A percentile compares a stretch with the other conserved stretches of the same genome.
Conservation (phyloP, 2,888 invertebrate genomes). For the Acrobasis suavella region DNA sequence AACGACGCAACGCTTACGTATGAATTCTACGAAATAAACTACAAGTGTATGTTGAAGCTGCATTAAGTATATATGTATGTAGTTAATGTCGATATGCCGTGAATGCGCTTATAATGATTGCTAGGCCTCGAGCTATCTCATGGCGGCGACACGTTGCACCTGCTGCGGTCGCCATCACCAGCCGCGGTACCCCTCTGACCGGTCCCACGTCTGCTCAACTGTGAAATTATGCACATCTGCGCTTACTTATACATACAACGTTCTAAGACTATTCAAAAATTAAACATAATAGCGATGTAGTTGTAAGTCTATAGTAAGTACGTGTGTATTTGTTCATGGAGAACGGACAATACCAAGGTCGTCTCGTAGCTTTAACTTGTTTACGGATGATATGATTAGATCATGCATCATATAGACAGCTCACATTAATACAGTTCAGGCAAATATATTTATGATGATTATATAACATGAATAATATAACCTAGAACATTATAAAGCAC, state of each 20-base stretch:
- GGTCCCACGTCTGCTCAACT: conserved; percentile 66
- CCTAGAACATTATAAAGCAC: no score
- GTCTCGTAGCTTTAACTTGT: conserved; percentile 10
- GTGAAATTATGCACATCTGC: conserved; percentile 77
- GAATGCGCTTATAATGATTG: conserved; percentile 16
- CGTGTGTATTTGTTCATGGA: conserved; percentile 25
- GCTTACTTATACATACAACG: conserved; percentile 28
- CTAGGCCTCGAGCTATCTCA: conserved; percentile 32
- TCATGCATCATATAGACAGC: conserved; percentile 5
- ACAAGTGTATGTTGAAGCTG: not conserved
- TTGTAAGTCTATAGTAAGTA: not conserved
- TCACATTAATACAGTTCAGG: not conserved
- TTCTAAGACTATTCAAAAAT: not conserved
- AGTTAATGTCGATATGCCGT: conserved; percentile 12
- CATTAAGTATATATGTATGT: no score
- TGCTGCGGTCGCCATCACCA: conserved; percentile 53
- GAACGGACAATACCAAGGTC: conserved; percentile 22
- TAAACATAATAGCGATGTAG: not conserved
- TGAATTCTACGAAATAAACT: not conserved
- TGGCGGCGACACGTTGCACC: conserved; percentile 52
- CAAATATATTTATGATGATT: not conserved
- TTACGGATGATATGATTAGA: conserved; percentile 9
- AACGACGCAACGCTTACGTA: not conserved
- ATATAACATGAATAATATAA: no score
- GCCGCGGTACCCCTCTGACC: conserved; percentile 52